Conservation (phyloP, 2,113 vertebrate species). For the Ia io region DNA sequence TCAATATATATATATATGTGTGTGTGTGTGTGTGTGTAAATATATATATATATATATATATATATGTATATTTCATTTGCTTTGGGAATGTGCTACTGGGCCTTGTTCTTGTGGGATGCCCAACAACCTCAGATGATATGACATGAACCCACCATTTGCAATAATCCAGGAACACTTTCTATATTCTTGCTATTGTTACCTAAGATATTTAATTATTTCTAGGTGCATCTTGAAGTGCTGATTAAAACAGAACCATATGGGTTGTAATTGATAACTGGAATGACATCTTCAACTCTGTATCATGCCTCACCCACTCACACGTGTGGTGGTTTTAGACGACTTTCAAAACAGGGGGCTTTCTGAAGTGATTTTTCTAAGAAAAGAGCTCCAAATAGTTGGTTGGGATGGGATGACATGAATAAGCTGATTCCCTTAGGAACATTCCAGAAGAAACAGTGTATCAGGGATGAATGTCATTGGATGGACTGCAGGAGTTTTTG, state of each 20-base stretch:
- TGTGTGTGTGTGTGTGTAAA: too few species aligned
- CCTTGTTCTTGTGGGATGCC: neutral
- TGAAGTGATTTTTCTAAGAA: neutral
- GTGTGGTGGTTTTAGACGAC: neutral
- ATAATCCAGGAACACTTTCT: too few species aligned
- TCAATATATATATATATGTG: too few species aligned
- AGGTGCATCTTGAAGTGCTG: conserved; percentile 42
- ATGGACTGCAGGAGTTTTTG: neutral
- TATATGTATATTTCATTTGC: too few species aligned
- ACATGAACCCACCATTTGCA: neutral
- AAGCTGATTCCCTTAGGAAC: neutral
- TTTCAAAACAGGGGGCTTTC: neutral
- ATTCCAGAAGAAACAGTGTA: neutral
- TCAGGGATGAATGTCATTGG: neutral
- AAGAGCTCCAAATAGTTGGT: neutral
- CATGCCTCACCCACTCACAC: neutral
- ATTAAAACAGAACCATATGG: conserved; percentile 1
- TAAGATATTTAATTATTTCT: conserved; percentile 13
- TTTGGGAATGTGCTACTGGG: neutral
- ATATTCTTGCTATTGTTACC: neutral
- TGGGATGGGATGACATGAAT: neutral
- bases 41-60: too few species aligned
- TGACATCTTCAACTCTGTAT: neutral
- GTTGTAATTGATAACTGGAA: conserved; percentile 10
- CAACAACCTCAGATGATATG: neutral